Evolutionary conservation across 2,888 invertebrate genomes (phyloP).

Genomic region (Odontomyia ornata): DNA sequence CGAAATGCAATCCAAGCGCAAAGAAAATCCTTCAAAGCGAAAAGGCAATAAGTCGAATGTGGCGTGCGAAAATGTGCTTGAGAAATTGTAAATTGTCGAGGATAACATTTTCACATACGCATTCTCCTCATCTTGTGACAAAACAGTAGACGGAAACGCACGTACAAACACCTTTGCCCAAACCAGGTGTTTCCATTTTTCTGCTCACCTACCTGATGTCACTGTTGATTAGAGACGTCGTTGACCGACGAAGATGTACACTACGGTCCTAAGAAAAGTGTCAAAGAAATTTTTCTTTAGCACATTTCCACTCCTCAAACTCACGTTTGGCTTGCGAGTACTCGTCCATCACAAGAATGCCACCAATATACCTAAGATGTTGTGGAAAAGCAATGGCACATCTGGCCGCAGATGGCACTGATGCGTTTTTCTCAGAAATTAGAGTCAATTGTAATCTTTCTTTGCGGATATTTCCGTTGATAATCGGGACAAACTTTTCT

Average conservation of each 20-base stretch:
- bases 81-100: no score
- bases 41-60: no score
- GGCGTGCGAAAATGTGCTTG: no score
- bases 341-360: conserved; percentile 1
- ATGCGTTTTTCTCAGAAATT: conserved; percentile 24
- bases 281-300: conserved; percentile 30
- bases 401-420: conserved; percentile 15
- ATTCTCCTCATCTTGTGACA: neutral
- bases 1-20: no score
- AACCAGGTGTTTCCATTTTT: no score
- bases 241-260: neutral
- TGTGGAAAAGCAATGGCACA: neutral
- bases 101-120: neutral
- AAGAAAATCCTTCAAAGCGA: no score
- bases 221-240: neutral
- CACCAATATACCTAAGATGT: neutral
- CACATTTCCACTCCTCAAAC: neutral
- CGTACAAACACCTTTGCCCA: neutral
- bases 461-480: neutral
- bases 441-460: conserved; percentile 25
- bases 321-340: neutral
- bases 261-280: neutral
- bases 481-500: conserved; percentile 7
- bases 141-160: neutral
- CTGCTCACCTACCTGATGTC: neutral